Evolutionary conservation across 35 echinoderm and acorn worm genomes (phyloP).

Genomic region (Holothuria glaberrima): DNA sequence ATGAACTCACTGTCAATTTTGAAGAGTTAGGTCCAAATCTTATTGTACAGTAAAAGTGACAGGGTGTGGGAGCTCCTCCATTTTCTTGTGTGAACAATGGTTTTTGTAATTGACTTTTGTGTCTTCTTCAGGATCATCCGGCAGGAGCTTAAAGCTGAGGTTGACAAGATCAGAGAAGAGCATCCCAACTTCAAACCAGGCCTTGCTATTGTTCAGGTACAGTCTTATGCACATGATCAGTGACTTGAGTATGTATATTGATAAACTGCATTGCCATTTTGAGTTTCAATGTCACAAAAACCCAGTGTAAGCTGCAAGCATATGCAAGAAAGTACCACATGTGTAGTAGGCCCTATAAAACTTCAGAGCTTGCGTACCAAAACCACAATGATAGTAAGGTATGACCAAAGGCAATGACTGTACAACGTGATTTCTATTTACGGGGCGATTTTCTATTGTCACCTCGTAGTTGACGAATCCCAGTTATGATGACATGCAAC

Average conservation of each 20-base stretch:
- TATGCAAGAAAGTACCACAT: neutral
- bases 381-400: too few relatives aligned
- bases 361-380: too few relatives aligned
- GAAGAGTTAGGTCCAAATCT: too few relatives aligned
- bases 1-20: too few relatives aligned
- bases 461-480: too few relatives aligned
- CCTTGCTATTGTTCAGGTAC: constrained; percentile 95
- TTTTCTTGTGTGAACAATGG: neutral
- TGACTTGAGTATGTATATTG: neutral
- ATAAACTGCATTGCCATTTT: neutral
- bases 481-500: too few relatives aligned
- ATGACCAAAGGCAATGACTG: too few relatives aligned
- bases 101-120: neutral
- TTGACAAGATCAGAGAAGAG: constrained; percentile 76
- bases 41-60: too few relatives aligned
- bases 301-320: neutral
- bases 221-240: neutral
- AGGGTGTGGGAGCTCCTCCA: neutral
- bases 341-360: too few relatives aligned
- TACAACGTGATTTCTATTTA: too few relatives aligned
- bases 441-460: too few relatives aligned
- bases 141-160: constrained; percentile 82
- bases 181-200: constrained; percentile 83
- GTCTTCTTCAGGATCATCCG: constrained; percentile 71
- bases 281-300: neutral